Conservation (phyloP, 2,113 vertebrate species). For the Nettapus auritus region DNA sequence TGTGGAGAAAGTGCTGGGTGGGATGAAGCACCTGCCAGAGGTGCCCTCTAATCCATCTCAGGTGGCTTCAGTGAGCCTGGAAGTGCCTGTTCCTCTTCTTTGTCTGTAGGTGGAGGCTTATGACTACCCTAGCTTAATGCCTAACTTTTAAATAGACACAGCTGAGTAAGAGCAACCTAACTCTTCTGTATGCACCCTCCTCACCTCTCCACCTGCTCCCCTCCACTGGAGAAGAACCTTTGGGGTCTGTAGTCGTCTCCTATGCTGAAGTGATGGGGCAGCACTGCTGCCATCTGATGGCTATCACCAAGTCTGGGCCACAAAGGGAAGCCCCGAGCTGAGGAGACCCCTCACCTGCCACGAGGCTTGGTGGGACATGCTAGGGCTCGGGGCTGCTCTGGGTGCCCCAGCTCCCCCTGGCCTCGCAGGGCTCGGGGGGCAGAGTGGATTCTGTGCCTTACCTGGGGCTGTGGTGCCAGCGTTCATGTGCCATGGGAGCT, state of each 20-base stretch:
- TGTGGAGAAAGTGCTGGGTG: neutral
- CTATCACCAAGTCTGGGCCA: neutral
- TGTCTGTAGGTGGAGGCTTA: neutral
- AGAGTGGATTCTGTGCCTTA: neutral
- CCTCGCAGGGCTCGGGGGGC: accelerated
- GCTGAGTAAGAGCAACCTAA: neutral
- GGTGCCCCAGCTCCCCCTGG: neutral
- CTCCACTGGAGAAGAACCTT: neutral
- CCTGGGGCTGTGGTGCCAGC: neutral
- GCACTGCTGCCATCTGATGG: neutral
- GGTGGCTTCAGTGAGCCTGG: neutral
- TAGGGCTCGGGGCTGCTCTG: neutral
- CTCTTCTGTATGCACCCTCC: accelerated
- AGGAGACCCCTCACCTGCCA: neutral
- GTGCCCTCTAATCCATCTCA: neutral
- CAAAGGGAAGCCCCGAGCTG: neutral
- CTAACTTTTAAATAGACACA: neutral
- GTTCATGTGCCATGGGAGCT: neutral
- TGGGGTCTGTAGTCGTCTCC: neutral
- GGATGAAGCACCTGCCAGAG: neutral
- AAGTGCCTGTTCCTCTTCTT: neutral
- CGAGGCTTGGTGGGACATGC: neutral
- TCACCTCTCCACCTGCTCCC: neutral
- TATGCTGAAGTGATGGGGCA: neutral
- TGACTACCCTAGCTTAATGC: neutral